A percentile compares a stretch with the other conserved stretches of the same genome.
Evolutionary conservation across 2,888 invertebrate genomes (phyloP).

Genomic region (Polydrusus cervinus): DNA sequence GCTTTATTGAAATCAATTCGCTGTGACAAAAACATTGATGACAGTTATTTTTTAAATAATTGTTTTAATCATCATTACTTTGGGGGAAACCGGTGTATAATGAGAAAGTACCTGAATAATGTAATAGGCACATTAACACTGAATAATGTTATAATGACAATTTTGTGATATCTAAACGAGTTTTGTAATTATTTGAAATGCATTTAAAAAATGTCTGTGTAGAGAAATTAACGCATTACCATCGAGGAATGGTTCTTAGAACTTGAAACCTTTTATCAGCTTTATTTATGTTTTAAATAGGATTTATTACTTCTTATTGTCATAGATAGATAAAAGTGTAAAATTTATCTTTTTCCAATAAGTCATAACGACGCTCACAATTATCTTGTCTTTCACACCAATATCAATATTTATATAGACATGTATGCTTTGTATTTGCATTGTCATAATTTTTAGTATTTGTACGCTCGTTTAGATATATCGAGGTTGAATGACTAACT

Average conservation of each 20-base stretch:
- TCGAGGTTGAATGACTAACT: not conserved
- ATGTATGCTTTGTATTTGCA: not conserved
- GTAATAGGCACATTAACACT: too few relatives aligned
- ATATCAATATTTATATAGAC: slow-evolving; percentile 1
- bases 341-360: not conserved
- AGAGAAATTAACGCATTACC: not conserved
- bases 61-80: not conserved
- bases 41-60: slow-evolving; percentile 22
- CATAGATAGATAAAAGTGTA: not conserved
- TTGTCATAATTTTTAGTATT: slow-evolving; percentile 6
- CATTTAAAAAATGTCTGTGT: not conserved
- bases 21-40: slow-evolving; percentile 15
- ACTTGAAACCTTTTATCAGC: not conserved
- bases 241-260: not conserved
- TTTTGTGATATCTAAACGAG: too few relatives aligned
- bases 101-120: too few relatives aligned
- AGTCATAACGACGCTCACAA: slow-evolving; percentile 3
- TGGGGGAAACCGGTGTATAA: not conserved
- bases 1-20: slow-evolving; percentile 22
- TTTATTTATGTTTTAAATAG: too few relatives aligned
- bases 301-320: not conserved
- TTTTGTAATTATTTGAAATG: too few relatives aligned
- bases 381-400: slow-evolving; percentile 13
- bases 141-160: too few relatives aligned
- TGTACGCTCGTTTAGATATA: not conserved